Conservation (phyloP, 2,113 vertebrate species). For the Mesitornis unicolor region DNA sequence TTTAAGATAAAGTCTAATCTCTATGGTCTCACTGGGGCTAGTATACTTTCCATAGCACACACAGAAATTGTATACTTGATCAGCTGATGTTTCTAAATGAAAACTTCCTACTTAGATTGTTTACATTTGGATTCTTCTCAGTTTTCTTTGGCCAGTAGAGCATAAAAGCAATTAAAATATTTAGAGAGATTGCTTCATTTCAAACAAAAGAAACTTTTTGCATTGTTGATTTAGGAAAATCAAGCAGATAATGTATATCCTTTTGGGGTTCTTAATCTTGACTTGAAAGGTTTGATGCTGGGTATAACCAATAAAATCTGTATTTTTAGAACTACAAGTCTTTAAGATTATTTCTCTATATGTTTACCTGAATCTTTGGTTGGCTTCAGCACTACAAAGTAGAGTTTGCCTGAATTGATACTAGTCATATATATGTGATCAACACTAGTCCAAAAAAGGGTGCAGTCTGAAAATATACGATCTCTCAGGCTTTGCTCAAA, state of each 20-base stretch:
- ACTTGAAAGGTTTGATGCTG: background rate
- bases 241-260: background rate
- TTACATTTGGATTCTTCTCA: background rate
- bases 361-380: background rate
- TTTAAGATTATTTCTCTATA: background rate
- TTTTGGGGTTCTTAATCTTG: background rate
- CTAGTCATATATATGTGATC: background rate
- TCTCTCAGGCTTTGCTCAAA: background rate
- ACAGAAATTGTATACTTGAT: background rate
- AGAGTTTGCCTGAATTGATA: background rate
- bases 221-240: background rate
- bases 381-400: background rate
- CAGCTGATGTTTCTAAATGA: background rate
- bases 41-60: fast-evolving
- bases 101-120: background rate
- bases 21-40: background rate
- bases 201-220: background rate
- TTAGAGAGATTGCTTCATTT: background rate
- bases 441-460: background rate
- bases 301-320: background rate
- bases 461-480: background rate
- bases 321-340: background rate
- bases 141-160: background rate
- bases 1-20: background rate
- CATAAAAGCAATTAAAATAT: background rate